These are phyloP conservation scores for Ashinkailepas kermadecensis DNA, from an alignment of 2,888 invertebrate genomes.

Conservation along the genomic window DNA sequence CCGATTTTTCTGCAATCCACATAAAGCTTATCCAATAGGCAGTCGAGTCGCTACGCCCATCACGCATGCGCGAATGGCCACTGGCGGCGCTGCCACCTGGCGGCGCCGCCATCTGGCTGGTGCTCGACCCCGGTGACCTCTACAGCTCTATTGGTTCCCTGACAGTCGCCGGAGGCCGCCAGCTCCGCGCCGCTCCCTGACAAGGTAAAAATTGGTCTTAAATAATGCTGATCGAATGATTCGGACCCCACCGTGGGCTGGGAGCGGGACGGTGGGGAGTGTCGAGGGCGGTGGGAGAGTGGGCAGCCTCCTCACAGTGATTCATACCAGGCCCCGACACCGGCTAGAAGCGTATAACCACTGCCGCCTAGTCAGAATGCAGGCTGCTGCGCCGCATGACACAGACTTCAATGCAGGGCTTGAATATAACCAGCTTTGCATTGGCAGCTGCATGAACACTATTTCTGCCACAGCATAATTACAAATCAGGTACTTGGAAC, in stretches of 20 bases:
- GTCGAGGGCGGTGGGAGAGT: too few species aligned
- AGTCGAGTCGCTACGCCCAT: neutral
- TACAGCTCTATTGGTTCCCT: neutral
- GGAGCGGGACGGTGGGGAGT: too few species aligned
- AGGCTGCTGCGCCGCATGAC: neutral
- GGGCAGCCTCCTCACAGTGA: neutral
- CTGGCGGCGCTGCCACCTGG: neutral
- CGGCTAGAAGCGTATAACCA: neutral
- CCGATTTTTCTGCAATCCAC: neutral
- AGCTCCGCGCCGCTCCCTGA: neutral
- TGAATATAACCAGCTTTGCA: too few species aligned
- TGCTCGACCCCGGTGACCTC: neutral
- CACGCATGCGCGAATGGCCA: neutral
- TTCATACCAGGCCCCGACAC: neutral
- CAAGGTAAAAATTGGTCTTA: neutral
- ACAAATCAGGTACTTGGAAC: too few species aligned
- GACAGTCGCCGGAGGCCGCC: neutral
- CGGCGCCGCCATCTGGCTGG: neutral
- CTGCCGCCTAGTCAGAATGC: neutral
- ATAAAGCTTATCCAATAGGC: neutral
- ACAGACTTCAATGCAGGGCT: neutral
- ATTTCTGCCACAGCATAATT: too few species aligned
- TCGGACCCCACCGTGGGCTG: too few species aligned
- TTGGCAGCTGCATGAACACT: too few species aligned
- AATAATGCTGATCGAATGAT: conserved; percentile 18